Percentiles rank a stretch among this genome's conserved stretches.
phyloP scores from a whole-genome alignment of 2,888 invertebrate genomes.

The Yponomeuta plumbellus region DNA sequence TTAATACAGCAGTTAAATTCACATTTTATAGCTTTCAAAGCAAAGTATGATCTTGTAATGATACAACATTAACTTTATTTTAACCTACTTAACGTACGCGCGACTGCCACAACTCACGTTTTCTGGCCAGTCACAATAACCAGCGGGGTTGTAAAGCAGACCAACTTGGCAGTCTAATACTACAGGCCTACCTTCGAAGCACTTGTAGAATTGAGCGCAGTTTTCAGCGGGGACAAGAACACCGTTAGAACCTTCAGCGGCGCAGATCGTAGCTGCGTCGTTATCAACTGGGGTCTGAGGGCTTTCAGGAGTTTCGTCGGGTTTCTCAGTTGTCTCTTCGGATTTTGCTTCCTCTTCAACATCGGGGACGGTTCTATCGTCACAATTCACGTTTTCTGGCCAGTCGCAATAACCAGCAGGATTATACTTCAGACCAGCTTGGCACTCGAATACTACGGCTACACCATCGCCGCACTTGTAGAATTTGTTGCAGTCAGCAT shows the following conservation, averaged over 20 bases:
- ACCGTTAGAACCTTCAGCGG: slow-evolving; percentile 49
- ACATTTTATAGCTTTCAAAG: too few relatives aligned
- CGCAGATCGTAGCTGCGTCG: slow-evolving; percentile 63
- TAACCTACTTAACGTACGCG: neutral
- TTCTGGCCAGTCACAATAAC: slow-evolving; percentile 72
- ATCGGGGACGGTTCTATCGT: slow-evolving; percentile 20
- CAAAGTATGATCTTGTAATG: too few relatives aligned
- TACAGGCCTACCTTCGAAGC: slow-evolving; percentile 73
- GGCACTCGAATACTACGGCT: slow-evolving; percentile 72
- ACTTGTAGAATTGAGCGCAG: slow-evolving; percentile 81
- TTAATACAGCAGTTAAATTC: too few relatives aligned
- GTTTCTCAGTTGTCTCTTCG: neutral
- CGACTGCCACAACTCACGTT: slow-evolving; percentile 70
- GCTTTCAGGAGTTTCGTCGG: neutral
- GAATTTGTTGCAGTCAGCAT: slow-evolving; percentile 77
- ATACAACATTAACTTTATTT: too few relatives aligned
- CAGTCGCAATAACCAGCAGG: slow-evolving; percentile 71
- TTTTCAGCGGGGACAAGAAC: slow-evolving; percentile 73
- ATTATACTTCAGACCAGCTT: slow-evolving; percentile 68
- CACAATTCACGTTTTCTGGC: slow-evolving; percentile 73
- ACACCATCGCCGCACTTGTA: slow-evolving; percentile 79
- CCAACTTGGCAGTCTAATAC: slow-evolving; percentile 72
- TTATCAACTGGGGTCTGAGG: neutral
- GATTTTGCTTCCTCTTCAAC: neutral
- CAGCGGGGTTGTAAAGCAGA: slow-evolving; percentile 64